Percentiles rank a stretch among this genome's conserved stretches.
Conservation (phyloP, 2,113 vertebrate species). For the Nothoprocta pentlandii region DNA sequence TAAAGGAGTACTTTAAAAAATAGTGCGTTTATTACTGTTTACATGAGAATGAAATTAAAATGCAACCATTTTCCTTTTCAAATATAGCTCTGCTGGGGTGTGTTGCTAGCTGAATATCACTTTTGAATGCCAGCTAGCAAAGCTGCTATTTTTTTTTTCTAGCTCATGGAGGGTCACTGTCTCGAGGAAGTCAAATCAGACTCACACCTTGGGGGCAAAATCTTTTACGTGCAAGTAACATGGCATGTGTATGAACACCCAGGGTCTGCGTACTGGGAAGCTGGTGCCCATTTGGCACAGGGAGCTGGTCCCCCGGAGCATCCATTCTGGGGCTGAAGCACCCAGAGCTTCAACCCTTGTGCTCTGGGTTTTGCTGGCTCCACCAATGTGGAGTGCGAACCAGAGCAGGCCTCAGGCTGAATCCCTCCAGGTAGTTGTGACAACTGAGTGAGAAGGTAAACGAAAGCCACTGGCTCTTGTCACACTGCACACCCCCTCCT, state of each 20-base stretch:
- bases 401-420: background rate
- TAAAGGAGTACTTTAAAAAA: background rate
- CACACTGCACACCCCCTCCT: background rate
- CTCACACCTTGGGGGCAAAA: background rate
- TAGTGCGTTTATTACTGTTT: background rate
- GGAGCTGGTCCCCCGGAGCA: rapidly evolving
- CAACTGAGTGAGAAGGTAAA: background rate
- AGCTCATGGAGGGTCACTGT: background rate
- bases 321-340: rapidly evolving
- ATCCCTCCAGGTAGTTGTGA: background rate
- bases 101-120: background rate
- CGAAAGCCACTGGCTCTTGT: background rate
- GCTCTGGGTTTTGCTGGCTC: background rate
- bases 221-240: background rate
- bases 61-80: background rate
- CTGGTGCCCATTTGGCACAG: rapidly evolving
- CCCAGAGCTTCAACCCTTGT: background rate
- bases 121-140: background rate
- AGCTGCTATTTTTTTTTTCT: background rate
- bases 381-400: rapidly evolving
- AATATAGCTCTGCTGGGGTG: background rate
- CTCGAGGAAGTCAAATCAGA: background rate
- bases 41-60: background rate
- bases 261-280: rapidly evolving
- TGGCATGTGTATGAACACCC: rapidly evolving